Conservation (phyloP, 2,797 vertebrate genomes). For the Lutjanus argentimaculatus region DNA sequence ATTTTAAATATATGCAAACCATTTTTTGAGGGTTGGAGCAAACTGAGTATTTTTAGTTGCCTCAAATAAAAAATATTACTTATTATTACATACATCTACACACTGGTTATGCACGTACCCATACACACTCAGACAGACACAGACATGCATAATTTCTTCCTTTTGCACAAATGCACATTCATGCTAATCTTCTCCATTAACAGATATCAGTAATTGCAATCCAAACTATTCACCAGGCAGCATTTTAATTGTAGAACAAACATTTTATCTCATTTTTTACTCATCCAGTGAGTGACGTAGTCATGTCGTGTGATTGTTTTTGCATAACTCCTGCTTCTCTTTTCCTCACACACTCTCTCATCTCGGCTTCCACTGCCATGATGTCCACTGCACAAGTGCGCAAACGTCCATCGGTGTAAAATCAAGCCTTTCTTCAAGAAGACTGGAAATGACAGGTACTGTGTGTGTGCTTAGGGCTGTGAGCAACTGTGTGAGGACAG, state of each 20-base stretch:
- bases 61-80: too few species aligned
- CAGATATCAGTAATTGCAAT: background rate
- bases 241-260: background rate
- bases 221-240: background rate
- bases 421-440: background rate
- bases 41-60: too few species aligned
- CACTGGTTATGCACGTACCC: background rate
- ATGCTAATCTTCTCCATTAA: background rate
- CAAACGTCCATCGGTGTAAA: background rate
- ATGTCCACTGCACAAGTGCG: constrained; percentile 8
- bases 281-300: constrained; percentile 11
- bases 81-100: too few species aligned
- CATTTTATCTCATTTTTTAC: constrained; percentile 2
- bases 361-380: background rate
- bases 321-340: constrained; percentile 73
- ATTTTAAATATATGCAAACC: too few species aligned
- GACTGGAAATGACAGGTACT: constrained; percentile 43
- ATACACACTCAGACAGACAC: background rate
- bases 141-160: background rate
- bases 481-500: constrained; percentile 3
- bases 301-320: constrained; percentile 51
- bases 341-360: constrained; percentile 37
- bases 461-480: constrained; percentile 4
- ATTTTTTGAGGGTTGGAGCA: too few species aligned
- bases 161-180: background rate